A percentile compares a stretch with the other conserved stretches of the same genome.
Conservation (phyloP, 2,113 vertebrate genomes). For the Mungos mungo region DNA sequence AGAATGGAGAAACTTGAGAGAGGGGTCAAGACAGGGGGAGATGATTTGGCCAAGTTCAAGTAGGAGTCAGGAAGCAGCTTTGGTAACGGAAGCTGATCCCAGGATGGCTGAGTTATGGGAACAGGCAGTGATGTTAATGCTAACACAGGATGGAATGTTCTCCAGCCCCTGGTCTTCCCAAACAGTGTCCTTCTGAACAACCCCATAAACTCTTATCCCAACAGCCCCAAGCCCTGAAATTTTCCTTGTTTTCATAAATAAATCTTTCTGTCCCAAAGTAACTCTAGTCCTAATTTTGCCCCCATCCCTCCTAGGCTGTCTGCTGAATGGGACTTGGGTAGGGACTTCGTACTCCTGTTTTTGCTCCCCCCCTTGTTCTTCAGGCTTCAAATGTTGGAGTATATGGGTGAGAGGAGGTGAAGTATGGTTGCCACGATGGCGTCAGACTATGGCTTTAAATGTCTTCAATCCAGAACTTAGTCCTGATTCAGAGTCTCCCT, state of each 20-base stretch:
- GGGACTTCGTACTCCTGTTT: neutral
- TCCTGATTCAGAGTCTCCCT: neutral
- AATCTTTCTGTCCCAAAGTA: neutral
- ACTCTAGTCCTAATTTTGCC: neutral
- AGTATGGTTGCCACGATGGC: neutral
- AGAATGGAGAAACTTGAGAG: neutral
- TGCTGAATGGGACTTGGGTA: neutral
- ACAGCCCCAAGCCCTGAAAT: neutral
- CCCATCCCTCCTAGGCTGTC: neutral
- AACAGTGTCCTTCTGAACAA: neutral
- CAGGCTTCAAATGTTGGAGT: neutral
- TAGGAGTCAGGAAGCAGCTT: constrained; percentile 34
- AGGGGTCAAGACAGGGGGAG: neutral
- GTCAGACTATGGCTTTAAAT: neutral
- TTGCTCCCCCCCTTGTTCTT: neutral
- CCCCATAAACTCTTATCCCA: neutral
- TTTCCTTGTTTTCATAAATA: neutral
- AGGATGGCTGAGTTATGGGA: neutral
- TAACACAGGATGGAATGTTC: neutral
- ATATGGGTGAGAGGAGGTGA: neutral
- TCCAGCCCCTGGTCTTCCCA: neutral
- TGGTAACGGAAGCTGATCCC: neutral
- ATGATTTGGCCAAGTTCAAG: neutral
- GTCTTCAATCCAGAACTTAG: neutral
- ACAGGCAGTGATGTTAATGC: neutral